Conservation (phyloP, 1,140 invertebrate genomes). For the Camponotus vicinus region DNA sequence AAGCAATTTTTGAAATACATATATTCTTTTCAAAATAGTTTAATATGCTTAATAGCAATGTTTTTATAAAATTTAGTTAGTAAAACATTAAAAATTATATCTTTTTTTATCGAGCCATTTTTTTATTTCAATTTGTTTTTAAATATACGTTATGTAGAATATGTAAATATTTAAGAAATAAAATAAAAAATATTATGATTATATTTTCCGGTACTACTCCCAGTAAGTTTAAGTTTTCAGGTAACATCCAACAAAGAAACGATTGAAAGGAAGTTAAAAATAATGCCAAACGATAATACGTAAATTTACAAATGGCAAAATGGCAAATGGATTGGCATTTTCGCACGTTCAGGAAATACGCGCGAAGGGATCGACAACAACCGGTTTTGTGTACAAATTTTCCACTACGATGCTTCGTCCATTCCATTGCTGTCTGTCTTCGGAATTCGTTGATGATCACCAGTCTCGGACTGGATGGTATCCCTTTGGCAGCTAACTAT, state of each 20-base stretch:
- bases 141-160: background rate
- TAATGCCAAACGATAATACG: background rate
- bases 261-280: background rate
- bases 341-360: slow-evolving; percentile 56
- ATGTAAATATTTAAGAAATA: background rate
- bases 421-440: slow-evolving; percentile 66
- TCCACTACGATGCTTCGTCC: slow-evolving; percentile 70
- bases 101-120: background rate
- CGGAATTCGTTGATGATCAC: slow-evolving; percentile 62
- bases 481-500: slow-evolving; percentile 68
- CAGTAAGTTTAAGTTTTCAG: slow-evolving; percentile 69
- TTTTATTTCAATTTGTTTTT: background rate
- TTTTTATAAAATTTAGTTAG: background rate
- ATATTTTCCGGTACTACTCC: slow-evolving; percentile 58
- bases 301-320: slow-evolving; percentile 30
- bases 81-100: background rate
- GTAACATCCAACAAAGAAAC: slow-evolving; percentile 21
- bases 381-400: slow-evolving; percentile 73
- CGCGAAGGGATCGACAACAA: slow-evolving; percentile 23
- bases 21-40: background rate
- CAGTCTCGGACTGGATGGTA: slow-evolving; percentile 69
- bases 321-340: slow-evolving; percentile 43
- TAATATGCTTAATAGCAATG: background rate
- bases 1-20: background rate
- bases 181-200: slow-evolving; percentile 3